Base-by-base conservation (phyloP, 2,797 vertebrate species). In the Sebastolobus alascanus region DNA sequence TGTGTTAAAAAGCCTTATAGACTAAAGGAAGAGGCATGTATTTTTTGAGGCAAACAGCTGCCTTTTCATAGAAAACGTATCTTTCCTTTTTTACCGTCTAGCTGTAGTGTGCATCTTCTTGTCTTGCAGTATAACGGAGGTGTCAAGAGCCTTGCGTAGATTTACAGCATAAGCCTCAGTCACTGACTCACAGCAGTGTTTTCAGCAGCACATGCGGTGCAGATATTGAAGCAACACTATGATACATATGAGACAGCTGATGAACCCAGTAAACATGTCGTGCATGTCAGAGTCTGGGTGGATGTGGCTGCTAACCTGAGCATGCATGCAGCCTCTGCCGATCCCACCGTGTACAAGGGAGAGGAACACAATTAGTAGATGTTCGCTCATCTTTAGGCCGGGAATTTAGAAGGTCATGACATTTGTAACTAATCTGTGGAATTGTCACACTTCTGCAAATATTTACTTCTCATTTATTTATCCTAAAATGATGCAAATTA, bases 341-440 rank as follows among this genome's bases (percentile, higher is more conserved):
- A 35, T 38, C 59, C 55, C 46, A 54, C 31, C 64, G 54, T 54
- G 31, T 81, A 31, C 60, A 33, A 33, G 8, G 14, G 27, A 68
- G 37, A 52, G 27, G 46, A 61, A 46, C 52, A 73, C 55, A 31
- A 55, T 59, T 38, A 84, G 50, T 10, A 6, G 65, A 71, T 25
- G 66, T 73, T 71, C 68, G 7, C 35, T 38, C 16, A 25, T 63
- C 5, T 66, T 73, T 25, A 12, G 2, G 63, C 38, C 35, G 59
- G 27, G 8, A 56, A 11, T 75, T 72, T 35, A 66, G 75, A 76
- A 72, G 68, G 76, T 86, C 69, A 70, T 69, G 78, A 69, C 74
- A 80, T 85, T 82, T 87, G 5, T 40, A 63, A 43, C 37, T 59
- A 31, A 52, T 40, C 38, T 73, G 40, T 50, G 14, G 12, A 74